phyloP scores from a whole-genome alignment of 2,888 invertebrate species.

The Mythimna impura region DNA sequence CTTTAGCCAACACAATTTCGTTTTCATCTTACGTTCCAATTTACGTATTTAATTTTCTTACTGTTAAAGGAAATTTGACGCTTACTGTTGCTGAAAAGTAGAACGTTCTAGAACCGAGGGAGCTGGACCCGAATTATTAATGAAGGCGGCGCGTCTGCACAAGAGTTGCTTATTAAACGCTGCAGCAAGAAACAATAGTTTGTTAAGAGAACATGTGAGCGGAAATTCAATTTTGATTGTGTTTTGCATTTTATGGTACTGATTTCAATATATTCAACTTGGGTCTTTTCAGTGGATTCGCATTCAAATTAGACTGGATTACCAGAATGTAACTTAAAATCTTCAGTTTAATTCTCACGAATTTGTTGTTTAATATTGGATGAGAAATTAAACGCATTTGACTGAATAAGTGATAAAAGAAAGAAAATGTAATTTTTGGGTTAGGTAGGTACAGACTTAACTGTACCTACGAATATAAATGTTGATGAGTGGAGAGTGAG shows the following conservation, averaged over 20 bases:
- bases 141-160: constrained; percentile 59
- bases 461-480: background rate
- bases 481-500: background rate
- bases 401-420: background rate
- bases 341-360: background rate
- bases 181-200: constrained; percentile 61
- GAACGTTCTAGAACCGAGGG: constrained; percentile 57
- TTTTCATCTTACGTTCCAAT: constrained; percentile 42
- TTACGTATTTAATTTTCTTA: constrained; percentile 54
- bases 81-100: constrained; percentile 52
- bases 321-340: background rate
- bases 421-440: too few species aligned
- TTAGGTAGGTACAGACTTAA: too few species aligned
- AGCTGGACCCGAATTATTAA: constrained; percentile 68
- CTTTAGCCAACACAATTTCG: constrained; percentile 10
- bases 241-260: constrained; percentile 30
- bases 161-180: constrained; percentile 60
- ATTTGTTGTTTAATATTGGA: background rate
- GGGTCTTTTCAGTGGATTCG: constrained; percentile 1
- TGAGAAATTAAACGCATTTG: background rate
- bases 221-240: constrained; percentile 39
- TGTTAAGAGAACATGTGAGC: constrained; percentile 45
- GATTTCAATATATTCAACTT: constrained; percentile 8
- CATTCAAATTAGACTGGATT: background rate
- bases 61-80: constrained; percentile 47